These are phyloP conservation scores for Mastomys natalensis DNA, from an alignment of 2,113 vertebrate genomes.

Conservation along the genomic window DNA sequence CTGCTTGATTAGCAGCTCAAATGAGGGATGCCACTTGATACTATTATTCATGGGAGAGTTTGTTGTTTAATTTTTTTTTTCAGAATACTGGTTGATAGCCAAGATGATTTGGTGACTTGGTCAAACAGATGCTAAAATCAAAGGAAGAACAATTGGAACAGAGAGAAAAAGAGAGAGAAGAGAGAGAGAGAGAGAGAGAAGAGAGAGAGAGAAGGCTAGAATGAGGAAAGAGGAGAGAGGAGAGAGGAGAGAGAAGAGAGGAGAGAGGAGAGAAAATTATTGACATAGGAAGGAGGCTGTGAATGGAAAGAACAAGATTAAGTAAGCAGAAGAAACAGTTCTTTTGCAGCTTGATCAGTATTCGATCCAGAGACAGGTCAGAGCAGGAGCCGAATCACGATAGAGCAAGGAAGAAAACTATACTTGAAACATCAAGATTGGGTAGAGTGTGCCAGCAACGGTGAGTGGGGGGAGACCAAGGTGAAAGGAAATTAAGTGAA, in stretches of 20 bases:
- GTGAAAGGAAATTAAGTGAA: too few relatives aligned
- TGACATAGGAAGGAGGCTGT: neutral
- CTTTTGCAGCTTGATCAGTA: too few relatives aligned
- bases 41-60: slow-evolving; percentile 33
- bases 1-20: slow-evolving; percentile 40
- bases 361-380: too few relatives aligned
- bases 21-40: neutral
- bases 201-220: neutral
- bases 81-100: neutral
- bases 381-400: too few relatives aligned
- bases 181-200: neutral
- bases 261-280: neutral
- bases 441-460: too few relatives aligned
- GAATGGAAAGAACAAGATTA: neutral
- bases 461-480: too few relatives aligned
- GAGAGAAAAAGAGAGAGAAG: neutral
- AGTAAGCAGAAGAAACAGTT: neutral
- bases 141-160: neutral
- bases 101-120: neutral
- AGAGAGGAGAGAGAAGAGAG: neutral
- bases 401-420: too few relatives aligned
- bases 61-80: slow-evolving; percentile 51
- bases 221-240: too few relatives aligned
- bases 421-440: too few relatives aligned
- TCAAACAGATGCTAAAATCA: neutral